phyloP scores from a whole-genome alignment of 2,113 vertebrate species.

The Gasterosteus nipponicus region DNA sequence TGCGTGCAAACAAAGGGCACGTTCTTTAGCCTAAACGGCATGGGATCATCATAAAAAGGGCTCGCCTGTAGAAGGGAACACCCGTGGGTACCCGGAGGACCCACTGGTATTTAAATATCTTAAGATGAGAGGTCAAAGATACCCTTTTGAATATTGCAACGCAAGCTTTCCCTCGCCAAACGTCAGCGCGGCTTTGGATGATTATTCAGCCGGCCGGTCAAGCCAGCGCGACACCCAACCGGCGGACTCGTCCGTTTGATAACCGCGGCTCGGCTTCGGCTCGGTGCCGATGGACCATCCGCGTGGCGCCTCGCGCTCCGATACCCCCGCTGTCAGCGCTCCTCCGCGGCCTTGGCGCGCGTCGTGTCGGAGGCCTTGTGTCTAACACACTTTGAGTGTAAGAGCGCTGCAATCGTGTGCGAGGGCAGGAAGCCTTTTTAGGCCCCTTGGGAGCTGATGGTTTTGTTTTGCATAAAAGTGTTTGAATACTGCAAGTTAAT shows the following conservation, averaged over 20 bases:
- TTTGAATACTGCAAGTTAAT: neutral
- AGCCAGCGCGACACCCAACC: neutral
- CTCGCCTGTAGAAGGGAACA: neutral
- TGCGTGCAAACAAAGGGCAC: neutral
- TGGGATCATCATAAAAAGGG: neutral
- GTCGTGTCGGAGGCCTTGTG: constrained; percentile 8
- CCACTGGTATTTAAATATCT: neutral
- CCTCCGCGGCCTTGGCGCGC: neutral
- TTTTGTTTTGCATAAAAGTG: constrained; percentile 21
- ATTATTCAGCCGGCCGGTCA: neutral
- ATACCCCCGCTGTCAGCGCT: neutral
- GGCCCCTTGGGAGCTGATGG: constrained; percentile 23
- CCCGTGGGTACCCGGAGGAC: neutral
- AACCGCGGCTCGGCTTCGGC: neutral
- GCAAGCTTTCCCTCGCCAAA: neutral
- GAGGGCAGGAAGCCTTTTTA: constrained; percentile 49
- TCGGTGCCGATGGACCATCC: neutral
- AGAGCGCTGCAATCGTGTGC: constrained; percentile 37
- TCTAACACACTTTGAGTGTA: constrained; percentile 16
- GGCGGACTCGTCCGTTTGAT: neutral
- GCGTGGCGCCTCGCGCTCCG: neutral
- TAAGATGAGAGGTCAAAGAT: neutral
- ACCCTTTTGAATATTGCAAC: neutral
- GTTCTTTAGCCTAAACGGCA: neutral
- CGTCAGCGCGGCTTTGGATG: neutral